phyloP scores from a whole-genome alignment of 2,888 invertebrate species.

The Limenitis camilla region DNA sequence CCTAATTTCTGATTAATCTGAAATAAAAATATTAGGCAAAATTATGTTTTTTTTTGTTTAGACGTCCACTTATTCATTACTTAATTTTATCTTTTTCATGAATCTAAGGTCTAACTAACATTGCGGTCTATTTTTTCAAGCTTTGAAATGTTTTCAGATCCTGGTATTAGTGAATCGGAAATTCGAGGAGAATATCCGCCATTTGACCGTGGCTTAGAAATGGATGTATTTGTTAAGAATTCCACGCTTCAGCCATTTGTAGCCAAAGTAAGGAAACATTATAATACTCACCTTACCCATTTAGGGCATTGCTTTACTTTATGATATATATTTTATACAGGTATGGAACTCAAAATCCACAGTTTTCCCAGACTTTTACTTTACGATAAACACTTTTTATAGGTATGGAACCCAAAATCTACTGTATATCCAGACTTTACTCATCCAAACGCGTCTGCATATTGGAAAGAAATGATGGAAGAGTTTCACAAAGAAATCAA shows the following conservation, averaged over 20 bases:
- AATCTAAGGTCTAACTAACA: too few species aligned
- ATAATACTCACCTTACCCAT: too few species aligned
- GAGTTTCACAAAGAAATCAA: conserved; percentile 76
- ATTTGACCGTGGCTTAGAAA: conserved; percentile 81
- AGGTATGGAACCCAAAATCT: conserved; percentile 81
- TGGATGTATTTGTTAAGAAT: conserved; percentile 84
- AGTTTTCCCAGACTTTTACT: background rate
- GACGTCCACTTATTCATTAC: too few species aligned
- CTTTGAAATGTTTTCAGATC: conserved; percentile 70
- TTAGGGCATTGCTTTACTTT: too few species aligned
- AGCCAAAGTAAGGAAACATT: conserved; percentile 76
- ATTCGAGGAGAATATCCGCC: conserved; percentile 80
- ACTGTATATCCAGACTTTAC: conserved; percentile 90
- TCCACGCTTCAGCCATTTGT: conserved; percentile 77
- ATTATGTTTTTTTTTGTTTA: too few species aligned
- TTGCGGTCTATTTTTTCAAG: background rate
- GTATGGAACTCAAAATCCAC: too few species aligned
- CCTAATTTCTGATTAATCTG: too few species aligned
- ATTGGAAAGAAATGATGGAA: conserved; percentile 83
- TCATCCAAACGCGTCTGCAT: conserved; percentile 79
- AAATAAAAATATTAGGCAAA: too few species aligned
- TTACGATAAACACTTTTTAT: too few species aligned
- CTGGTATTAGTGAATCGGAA: conserved; percentile 83
- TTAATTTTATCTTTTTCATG: too few species aligned
- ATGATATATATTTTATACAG: too few species aligned